These are phyloP conservation scores for Eilema depressum DNA, from an alignment of 2,888 invertebrate genomes.

Conservation along the genomic window DNA sequence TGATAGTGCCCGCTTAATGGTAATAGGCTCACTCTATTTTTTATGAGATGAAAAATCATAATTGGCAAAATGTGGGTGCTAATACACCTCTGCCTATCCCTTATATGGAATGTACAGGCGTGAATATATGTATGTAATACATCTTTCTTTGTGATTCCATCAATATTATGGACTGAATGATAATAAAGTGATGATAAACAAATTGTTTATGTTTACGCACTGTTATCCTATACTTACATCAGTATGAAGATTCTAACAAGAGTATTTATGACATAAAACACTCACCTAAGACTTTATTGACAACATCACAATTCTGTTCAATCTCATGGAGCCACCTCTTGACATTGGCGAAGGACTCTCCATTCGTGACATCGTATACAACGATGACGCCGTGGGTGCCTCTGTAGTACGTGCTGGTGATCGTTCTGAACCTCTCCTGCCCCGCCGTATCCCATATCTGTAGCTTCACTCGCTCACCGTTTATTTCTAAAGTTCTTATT, in stretches of 20 bases:
- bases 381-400: slow-evolving; percentile 99
- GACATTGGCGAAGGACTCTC: slow-evolving; percentile 99
- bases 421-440: slow-evolving; percentile 98
- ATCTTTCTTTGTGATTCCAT: neutral
- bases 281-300: slow-evolving; percentile 98
- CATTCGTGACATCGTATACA: slow-evolving; percentile 99
- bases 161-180: neutral
- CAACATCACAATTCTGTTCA: slow-evolving; percentile 99
- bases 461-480: slow-evolving; percentile 96
- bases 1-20: no score
- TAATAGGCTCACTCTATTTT: no score
- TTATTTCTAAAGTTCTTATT: slow-evolving; percentile 97
- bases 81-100: no score
- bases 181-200: neutral
- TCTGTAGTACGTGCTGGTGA: slow-evolving; percentile 99
- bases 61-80: no score
- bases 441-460: slow-evolving; percentile 99
- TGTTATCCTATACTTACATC: neutral
- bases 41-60: no score
- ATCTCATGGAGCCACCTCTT: slow-evolving; percentile 99
- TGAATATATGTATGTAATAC: no score
- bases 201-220: neutral
- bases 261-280: slow-evolving; percentile 27
- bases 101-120: no score
- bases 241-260: neutral